Base-by-base conservation (phyloP, 2,888 invertebrate species). In the Mesodorylaimus sp. region DNA sequence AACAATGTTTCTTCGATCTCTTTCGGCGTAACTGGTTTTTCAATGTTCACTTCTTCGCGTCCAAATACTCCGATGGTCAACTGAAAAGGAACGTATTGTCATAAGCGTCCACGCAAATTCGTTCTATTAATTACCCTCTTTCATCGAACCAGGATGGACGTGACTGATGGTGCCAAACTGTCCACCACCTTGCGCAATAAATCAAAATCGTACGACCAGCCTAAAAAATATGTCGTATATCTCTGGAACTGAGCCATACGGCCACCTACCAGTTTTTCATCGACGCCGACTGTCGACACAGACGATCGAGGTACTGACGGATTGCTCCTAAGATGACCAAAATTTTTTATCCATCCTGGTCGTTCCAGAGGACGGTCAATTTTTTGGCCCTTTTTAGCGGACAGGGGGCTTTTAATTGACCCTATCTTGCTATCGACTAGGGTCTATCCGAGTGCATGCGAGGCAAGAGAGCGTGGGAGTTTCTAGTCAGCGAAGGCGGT, bases 141-240 rank as follows among this genome's bases (percentile, higher is more conserved):
- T 54, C 95, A 95, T 69, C 89, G 84, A 39, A 97, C 97, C 45
- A 97, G 76, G 56, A 97, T 85, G 37, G 88, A 86, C 39, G 97
- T 97, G 61, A 97, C 89, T 65, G 89, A 91, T 3, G 97, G 97
- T 69, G 91, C 91, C 62, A 97, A 85, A 55, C 89, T 89, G 72
- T 97, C 95, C 10, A 95, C 93, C 50, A 87, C 82, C 68, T 95
- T 93, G 68, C 79, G 79, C 52, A 97, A 75, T 50, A 93, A 74
- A 59, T 88, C 91, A 89, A 69, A 88, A 86, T 48, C 97, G 78
- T 43, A 97, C 48, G 3, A 47, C 42, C n/a, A 19, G 3, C 48
- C 48, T 47, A 19, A 3, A 26, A 50, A 50, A 29, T 19, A 27
- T 28, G 5, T n/a, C n/a, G n/a, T n/a, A 23, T 10, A 24, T 24